A percentile compares a stretch with the other conserved stretches of the same genome.
Conservation (phyloP, 1,140 invertebrate species). For the Drosophila seguyi region DNA sequence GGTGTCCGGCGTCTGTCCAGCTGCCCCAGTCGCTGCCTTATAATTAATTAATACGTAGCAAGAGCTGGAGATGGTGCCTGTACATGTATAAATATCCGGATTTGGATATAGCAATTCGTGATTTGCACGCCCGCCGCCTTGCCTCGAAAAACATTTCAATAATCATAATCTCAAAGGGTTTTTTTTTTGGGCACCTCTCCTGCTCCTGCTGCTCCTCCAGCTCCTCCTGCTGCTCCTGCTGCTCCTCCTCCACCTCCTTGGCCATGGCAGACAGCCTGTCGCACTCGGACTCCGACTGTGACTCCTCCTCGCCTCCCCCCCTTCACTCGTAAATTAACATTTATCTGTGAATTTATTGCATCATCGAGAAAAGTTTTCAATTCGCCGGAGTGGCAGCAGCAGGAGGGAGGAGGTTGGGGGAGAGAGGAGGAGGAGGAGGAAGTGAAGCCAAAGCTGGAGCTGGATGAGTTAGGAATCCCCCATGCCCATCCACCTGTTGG, state of each 20-base stretch:
- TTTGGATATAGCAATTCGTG: slow-evolving; percentile 56
- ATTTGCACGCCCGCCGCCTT: slow-evolving; percentile 53
- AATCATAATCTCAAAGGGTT: slow-evolving; percentile 41
- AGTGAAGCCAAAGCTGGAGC: neutral
- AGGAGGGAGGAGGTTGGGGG: neutral
- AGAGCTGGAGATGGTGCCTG: neutral
- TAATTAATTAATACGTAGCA: slow-evolving; percentile 80
- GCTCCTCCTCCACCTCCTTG: neutral
- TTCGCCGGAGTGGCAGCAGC: slow-evolving; percentile 33
- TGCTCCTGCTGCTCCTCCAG: too few species aligned
- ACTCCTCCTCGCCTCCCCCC: slow-evolving; percentile 3
- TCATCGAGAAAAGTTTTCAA: slow-evolving; percentile 76
- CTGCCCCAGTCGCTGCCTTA: slow-evolving; percentile 39
- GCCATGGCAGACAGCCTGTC: slow-evolving; percentile 60
- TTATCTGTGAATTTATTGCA: slow-evolving; percentile 81
- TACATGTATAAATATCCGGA: slow-evolving; percentile 37
- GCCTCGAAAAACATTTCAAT: slow-evolving; percentile 62
- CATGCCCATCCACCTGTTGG: slow-evolving; percentile 61
- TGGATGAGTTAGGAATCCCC: slow-evolving; percentile 9
- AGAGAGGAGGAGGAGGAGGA: neutral
- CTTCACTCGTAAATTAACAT: slow-evolving; percentile 73
- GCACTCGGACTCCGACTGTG: slow-evolving; percentile 6
- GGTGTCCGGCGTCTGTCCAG: slow-evolving; percentile 19
- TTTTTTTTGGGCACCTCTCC: neutral
- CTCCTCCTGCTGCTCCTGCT: too few species aligned